Conservation (phyloP, 2,888 invertebrate genomes). For the Dasypolia templi region DNA sequence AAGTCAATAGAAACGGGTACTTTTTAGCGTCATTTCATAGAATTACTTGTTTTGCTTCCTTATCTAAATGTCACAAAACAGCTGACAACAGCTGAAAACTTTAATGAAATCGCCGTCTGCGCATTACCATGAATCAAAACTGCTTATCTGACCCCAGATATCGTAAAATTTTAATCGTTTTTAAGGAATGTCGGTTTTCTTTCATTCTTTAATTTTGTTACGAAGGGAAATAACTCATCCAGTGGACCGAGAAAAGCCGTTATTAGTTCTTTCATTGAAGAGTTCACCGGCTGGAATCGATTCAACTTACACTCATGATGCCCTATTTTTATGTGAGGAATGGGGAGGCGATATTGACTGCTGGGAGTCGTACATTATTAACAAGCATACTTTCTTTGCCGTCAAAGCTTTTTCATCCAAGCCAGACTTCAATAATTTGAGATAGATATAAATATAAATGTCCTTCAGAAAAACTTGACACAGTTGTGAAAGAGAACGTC, state of each 20-base stretch:
- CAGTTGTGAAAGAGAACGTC: slow-evolving; percentile 54
- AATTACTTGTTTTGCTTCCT: slow-evolving; percentile 19
- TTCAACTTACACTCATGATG: slow-evolving; percentile 25
- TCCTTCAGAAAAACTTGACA: slow-evolving; percentile 48
- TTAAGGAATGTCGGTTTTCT: slow-evolving; percentile 35
- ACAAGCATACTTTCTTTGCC: slow-evolving; percentile 13
- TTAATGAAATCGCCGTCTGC: slow-evolving; percentile 35
- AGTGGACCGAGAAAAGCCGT: slow-evolving; percentile 7
- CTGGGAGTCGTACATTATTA: slow-evolving; percentile 31
- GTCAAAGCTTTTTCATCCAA: slow-evolving; percentile 10
- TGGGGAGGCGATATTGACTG: slow-evolving; percentile 4
- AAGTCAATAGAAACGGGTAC: slow-evolving; percentile 9
- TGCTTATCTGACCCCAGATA: slow-evolving; percentile 45
- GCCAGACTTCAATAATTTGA: background rate
- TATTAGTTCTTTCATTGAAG: slow-evolving; percentile 28
- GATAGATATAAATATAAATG: slow-evolving; percentile 5
- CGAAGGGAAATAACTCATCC: slow-evolving; percentile 19
- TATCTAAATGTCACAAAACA: slow-evolving; percentile 37
- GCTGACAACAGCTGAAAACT: slow-evolving; percentile 29
- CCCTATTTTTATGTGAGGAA: slow-evolving; percentile 34
- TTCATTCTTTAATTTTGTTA: slow-evolving; percentile 45
- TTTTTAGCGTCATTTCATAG: slow-evolving; percentile 20
- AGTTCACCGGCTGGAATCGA: slow-evolving; percentile 30
- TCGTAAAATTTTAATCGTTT: slow-evolving; percentile 45
- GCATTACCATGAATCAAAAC: slow-evolving; percentile 41